Conservation (phyloP, 1,140 invertebrate species). For the Trypoxylus dichotomus region DNA sequence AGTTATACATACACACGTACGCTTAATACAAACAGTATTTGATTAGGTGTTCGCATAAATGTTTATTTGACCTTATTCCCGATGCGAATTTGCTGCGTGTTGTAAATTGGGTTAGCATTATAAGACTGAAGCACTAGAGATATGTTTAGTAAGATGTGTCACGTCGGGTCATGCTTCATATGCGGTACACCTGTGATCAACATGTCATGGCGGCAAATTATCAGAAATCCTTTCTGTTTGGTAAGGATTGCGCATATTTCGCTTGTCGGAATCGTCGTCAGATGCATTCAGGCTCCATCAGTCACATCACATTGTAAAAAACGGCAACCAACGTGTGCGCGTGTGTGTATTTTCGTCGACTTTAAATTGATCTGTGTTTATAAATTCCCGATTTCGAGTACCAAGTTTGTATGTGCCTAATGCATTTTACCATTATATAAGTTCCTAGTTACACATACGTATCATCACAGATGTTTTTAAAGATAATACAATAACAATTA, state of each 20-base stretch:
- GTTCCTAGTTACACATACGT: not conserved
- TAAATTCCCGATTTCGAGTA: not conserved
- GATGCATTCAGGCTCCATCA: not conserved
- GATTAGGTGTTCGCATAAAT: not conserved
- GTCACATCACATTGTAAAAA: not conserved
- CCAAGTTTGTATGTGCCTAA: not conserved
- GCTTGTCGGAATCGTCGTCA: not conserved
- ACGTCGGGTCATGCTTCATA: not conserved
- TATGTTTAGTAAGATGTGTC: conserved; percentile 9
- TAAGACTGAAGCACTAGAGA: not conserved
- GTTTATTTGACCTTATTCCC: not conserved
- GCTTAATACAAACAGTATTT: too few species aligned
- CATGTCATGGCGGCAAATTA: not conserved
- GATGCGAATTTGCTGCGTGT: not conserved
- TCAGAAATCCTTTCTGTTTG: not conserved
- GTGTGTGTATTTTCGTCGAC: not conserved
- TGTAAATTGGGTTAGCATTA: not conserved
- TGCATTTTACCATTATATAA: not conserved
- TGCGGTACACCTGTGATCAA: not conserved
- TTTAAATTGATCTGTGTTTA: conserved; percentile 17
- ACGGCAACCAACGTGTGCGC: not conserved
- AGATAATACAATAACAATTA: too few species aligned
- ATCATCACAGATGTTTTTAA: too few species aligned
- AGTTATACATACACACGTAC: too few species aligned
- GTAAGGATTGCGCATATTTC: not conserved